Conservation (phyloP, 2,113 vertebrate genomes). For the Nettapus auritus region DNA sequence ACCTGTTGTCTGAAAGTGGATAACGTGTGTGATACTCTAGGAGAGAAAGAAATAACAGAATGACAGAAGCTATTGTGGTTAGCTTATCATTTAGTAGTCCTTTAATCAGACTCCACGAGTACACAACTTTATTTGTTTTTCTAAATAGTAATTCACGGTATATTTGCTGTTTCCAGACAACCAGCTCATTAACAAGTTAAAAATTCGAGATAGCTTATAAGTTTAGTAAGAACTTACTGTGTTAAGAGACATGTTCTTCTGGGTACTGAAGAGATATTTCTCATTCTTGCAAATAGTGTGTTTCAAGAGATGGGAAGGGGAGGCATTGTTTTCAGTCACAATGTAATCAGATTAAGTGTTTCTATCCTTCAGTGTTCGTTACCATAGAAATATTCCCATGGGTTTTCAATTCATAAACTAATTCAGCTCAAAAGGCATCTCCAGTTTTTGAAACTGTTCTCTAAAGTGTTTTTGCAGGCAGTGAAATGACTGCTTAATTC, state of each 20-base stretch:
- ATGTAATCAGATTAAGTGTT: conserved; percentile 14
- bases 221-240: neutral
- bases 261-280: neutral
- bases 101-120: neutral
- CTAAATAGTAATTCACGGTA: neutral
- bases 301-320: neutral
- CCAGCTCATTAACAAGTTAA: neutral
- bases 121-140: neutral
- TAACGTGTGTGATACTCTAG: neutral
- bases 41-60: neutral
- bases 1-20: neutral
- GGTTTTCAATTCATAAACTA: conserved; percentile 7
- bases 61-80: neutral
- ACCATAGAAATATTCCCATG: conserved; percentile 5
- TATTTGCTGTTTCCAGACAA: neutral
- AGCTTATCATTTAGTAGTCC: neutral
- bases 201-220: neutral
- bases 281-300: neutral
- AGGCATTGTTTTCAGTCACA: conserved; percentile 27
- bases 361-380: conserved; percentile 18
- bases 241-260: neutral
- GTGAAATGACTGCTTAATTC: conserved; percentile 42
- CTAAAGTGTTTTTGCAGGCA: conserved; percentile 2
- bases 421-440: conserved; percentile 3
- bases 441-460: conserved; percentile 8